These are phyloP conservation scores for Mythimna vitellina DNA, from an alignment of 2,888 invertebrate species.

Conservation along the genomic window DNA sequence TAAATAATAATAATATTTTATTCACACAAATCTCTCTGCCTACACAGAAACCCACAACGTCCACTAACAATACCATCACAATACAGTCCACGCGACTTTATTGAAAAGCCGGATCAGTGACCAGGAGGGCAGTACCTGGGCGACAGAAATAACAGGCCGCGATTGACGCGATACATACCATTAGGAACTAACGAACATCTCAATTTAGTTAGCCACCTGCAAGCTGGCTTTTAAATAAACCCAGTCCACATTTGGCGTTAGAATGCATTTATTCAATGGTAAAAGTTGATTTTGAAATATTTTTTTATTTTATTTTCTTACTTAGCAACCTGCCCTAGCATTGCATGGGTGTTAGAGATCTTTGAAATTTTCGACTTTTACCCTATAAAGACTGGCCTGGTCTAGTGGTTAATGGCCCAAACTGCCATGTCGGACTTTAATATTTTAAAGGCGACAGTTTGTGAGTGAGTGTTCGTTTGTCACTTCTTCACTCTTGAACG, in stretches of 20 bases:
- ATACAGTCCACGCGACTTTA: constrained; percentile 56
- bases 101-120: constrained; percentile 62
- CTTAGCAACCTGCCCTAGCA: no score
- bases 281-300: neutral
- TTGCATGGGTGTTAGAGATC: no score
- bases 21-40: neutral
- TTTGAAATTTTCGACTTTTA: no score
- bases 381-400: no score
- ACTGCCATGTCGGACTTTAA: no score
- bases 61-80: constrained; percentile 41
- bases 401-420: no score
- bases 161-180: constrained; percentile 83
- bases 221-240: constrained; percentile 65
- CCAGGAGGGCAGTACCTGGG: constrained; percentile 67
- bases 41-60: constrained; percentile 3
- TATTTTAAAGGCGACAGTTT: no score
- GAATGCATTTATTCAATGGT: constrained; percentile 54
- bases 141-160: constrained; percentile 79
- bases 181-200: constrained; percentile 85
- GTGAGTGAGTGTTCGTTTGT: no score
- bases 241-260: constrained; percentile 52
- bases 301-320: no score
- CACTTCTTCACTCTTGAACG: no score
- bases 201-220: constrained; percentile 83
- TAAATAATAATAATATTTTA: neutral